Evolutionary conservation across 1,140 invertebrate species (phyloP), one percentile per base, ranked within the genome.

Genomic region (Sitodiplosis mosellana): DNA sequence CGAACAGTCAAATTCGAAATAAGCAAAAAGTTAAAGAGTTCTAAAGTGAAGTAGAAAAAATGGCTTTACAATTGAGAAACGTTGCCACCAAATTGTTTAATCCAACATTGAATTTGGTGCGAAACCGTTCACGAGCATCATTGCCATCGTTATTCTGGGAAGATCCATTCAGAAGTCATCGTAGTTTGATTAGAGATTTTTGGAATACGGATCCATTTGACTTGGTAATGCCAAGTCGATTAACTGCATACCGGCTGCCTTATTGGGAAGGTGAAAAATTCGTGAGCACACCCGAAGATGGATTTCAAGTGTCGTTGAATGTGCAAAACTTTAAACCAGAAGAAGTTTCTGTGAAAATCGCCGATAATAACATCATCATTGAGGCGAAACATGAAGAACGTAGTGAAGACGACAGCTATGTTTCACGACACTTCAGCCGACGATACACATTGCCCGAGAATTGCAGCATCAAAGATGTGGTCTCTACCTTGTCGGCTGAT

Each of bases 261-360:
- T 18, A 40, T 12, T 40, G 37, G 37, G 37, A 40, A 18, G 37
- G 37, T 40, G 37, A 40, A 5, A n/a, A 14, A 12, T 40, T 5
- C 12, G 3, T 40, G 14, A 15, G 12, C 37, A 40, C 14, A 15
- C 37, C 37, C 6, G 14, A 40, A 18, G 37, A 44, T 14, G 43
- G 43, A 27, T 71, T 72, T 47, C 59, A 69, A 52, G 62, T 69
- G 0, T 64, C 67, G 41, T 55, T 79, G 49, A 78, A 82, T 51
- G 69, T 81, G 0, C 67, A 75, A 38, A 75, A 80, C 51, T 83
- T 80, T 59, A 71, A 71, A 46, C 78, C 80, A 0, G 75, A 81
- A 36, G 78, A 83, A 57, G 72, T 83, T 19, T 71, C 61, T 27
- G 74, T 82, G 10, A 69, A 66, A 49, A 52, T 56, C 10, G 67